Evolutionary conservation across 2,888 invertebrate species (phyloP), one percentile per base, ranked within the genome.

Genomic region (Eupithecia vulgata): DNA sequence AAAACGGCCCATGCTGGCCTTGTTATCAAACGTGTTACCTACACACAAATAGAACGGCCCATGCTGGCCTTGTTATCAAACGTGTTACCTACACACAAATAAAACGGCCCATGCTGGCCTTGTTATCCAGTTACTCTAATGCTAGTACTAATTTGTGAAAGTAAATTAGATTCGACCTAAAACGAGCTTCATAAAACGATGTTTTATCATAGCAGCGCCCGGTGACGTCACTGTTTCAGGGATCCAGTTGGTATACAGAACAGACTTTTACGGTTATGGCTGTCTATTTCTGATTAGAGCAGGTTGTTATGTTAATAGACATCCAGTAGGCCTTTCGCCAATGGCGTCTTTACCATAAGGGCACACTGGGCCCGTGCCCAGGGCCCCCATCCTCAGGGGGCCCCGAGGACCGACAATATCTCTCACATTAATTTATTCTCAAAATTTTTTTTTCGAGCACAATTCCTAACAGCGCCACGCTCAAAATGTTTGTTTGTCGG

Each of bases 141-240:
- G 15, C 61, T 61, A 21, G 62, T n/a, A 37, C 62, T 64, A 34
- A 64, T 35, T 37, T n/a, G 62, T 64, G 35, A 64, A 64, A 64
- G 62, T 59, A 15, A 68, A 69, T 45, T 62, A 62, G 30, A 48
- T 48, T 66, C 45, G 45, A 61, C 62, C 57, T 35, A 37, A n/a
- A 64, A n/a, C 62, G n/a, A 64, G 62, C 37, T n/a, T 35, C 15
- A 64, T 64, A 37, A 64, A 64, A 34, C 62, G 62, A 21, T 25
- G 25, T 35, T 35, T 17, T n/a, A n/a, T n/a, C n/a, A 12, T 21
- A 37, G 21, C 21, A 35, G 37, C 62, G n/a, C 35, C n/a, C 62
- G 17, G 37, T 64, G 62, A 64, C 37, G 35, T 35, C 37, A 64
- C n/a, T n/a, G 30, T 34, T 34, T 34, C 37, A 37, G 62, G 62